phyloP scores from a whole-genome alignment of 2,888 invertebrate species.

The Drosophila testacea region DNA sequence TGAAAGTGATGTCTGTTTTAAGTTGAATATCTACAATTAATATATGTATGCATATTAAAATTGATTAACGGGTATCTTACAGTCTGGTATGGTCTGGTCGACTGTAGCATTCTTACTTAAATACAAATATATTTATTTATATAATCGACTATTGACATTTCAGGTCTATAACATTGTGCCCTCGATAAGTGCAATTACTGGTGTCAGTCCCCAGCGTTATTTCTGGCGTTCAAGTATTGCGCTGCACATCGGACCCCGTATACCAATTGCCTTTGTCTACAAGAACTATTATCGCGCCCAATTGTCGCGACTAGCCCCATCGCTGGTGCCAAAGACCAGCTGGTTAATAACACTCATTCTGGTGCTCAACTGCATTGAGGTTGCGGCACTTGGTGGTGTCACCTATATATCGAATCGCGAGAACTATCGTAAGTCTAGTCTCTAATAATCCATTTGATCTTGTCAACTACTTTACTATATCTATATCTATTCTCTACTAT shows the following conservation, averaged over 20 bases:
- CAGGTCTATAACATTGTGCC: slow-evolving; percentile 96
- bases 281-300: slow-evolving; percentile 91
- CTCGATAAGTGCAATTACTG: slow-evolving; percentile 97
- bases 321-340: slow-evolving; percentile 85
- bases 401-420: slow-evolving; percentile 97
- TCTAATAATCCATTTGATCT: background rate
- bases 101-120: too few species aligned
- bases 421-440: slow-evolving; percentile 94
- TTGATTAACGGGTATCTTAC: too few species aligned
- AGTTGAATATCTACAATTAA: too few species aligned
- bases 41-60: too few species aligned
- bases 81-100: too few species aligned
- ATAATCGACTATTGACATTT: too few species aligned
- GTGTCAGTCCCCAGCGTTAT: slow-evolving; percentile 96
- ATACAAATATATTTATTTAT: too few species aligned
- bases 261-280: slow-evolving; percentile 95
- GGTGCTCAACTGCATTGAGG: slow-evolving; percentile 93
- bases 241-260: slow-evolving; percentile 95
- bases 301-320: slow-evolving; percentile 69
- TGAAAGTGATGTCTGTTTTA: too few species aligned
- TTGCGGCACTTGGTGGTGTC: slow-evolving; percentile 94
- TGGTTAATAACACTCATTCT: slow-evolving; percentile 90
- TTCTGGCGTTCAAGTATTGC: slow-evolving; percentile 97
- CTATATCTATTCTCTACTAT: background rate
- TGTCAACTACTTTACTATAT: too few species aligned